Evolutionary conservation across 30 jellyfish, hydroid and myxozoan genomes (phyloP).

Genomic region (Aurelia sp.): DNA sequence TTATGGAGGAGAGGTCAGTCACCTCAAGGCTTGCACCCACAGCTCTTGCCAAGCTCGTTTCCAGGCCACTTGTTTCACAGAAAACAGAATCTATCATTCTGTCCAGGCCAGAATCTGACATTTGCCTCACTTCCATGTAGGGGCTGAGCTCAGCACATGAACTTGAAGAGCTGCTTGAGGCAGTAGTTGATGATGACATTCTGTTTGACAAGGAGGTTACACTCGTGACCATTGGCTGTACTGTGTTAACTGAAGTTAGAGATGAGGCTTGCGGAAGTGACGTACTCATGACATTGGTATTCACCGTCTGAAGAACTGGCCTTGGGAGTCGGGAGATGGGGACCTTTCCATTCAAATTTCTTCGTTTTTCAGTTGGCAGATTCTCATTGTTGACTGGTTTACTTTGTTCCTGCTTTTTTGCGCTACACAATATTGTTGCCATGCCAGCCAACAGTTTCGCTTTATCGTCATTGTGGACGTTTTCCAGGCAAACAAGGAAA

Average conservation of each 20-base stretch:
- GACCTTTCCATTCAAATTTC: conserved; percentile 3
- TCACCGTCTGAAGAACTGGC: conserved; percentile 48
- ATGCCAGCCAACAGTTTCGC: conserved; percentile 67
- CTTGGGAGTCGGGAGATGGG: conserved; percentile 34
- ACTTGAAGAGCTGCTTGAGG: conserved; percentile 41
- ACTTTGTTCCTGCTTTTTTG: conserved; percentile 23
- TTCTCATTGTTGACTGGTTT: neutral
- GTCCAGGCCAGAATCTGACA: conserved; percentile 41
- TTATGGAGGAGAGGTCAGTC: conserved; percentile 35
- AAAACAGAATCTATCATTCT: conserved; percentile 39
- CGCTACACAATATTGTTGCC: conserved; percentile 60
- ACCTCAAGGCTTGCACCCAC: conserved; percentile 53
- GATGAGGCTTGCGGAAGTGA: conserved; percentile 1
- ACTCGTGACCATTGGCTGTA: neutral
- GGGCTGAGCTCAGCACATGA: conserved; percentile 10
- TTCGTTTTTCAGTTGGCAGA: neutral
- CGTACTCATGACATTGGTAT: conserved; percentile 25
- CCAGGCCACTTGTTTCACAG: conserved; percentile 60
- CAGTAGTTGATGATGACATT: conserved; percentile 36
- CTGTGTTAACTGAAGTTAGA: neutral
- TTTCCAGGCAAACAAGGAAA: conserved; percentile 46
- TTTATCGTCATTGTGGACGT: conserved; percentile 45
- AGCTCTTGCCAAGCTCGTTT: conserved; percentile 56
- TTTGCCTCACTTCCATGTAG: neutral
- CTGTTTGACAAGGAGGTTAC: conserved; percentile 23